Percentiles rank a stretch among this genome's conserved stretches.
phyloP scores from a whole-genome alignment of 2,888 invertebrate species.

The Cotesia congregata region DNA sequence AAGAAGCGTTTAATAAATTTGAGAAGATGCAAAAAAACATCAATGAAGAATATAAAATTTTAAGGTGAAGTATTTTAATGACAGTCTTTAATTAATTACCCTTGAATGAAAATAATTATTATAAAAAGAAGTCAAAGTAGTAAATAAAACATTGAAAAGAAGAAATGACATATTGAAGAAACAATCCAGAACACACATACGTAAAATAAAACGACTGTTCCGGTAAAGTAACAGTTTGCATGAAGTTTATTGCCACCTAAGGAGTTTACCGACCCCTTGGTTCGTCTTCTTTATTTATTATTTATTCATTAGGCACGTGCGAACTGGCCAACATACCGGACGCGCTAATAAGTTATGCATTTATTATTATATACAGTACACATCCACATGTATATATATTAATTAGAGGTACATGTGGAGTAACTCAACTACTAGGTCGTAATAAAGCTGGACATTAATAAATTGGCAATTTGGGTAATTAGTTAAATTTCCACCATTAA shows the following conservation, averaged over 20 bases:
- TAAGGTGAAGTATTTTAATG: no score
- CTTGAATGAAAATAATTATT: no score
- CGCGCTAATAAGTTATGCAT: slow-evolving; percentile 50
- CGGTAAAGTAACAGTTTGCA: neutral
- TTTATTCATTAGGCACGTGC: slow-evolving; percentile 52
- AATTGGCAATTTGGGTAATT: no score
- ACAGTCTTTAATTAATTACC: no score
- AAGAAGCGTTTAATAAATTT: no score
- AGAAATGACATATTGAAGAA: slow-evolving; percentile 4
- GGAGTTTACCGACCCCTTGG: slow-evolving; percentile 49
- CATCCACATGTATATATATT: no score
- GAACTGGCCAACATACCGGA: slow-evolving; percentile 47
- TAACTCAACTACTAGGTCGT: slow-evolving; percentile 37
- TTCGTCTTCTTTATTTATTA: slow-evolving; percentile 42
- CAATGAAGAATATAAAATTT: no score
- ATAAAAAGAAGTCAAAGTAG: no score
- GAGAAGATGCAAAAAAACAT: no score
- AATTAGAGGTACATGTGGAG: no score
- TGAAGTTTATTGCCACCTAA: slow-evolving; percentile 36
- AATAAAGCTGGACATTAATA: no score
- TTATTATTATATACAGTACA: slow-evolving; percentile 43
- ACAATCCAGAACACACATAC: neutral
- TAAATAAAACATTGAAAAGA: neutral
- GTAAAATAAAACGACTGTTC: neutral
- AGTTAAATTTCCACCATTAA: no score